Conservation (phyloP, 2,888 invertebrate genomes). For the Candidula unifasciata region DNA sequence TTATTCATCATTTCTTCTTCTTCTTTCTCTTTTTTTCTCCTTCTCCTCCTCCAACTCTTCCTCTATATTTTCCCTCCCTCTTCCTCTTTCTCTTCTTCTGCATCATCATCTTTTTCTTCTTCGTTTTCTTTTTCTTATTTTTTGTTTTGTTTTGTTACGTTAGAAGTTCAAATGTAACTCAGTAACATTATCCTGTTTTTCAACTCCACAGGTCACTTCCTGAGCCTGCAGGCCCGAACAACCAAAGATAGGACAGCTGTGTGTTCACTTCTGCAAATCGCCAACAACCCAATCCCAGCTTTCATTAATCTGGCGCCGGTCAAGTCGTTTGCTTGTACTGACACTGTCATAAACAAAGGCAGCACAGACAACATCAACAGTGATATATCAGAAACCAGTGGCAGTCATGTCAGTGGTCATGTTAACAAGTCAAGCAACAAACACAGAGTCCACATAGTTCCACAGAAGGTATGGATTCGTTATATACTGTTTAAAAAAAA, state of each 20-base stretch:
- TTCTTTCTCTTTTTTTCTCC: no score
- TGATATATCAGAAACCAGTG: slow-evolving; percentile 37
- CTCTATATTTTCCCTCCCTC: no score
- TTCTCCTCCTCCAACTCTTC: no score
- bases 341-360: slow-evolving; percentile 25
- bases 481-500: no score
- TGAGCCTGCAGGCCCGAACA: slow-evolving; percentile 66
- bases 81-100: no score
- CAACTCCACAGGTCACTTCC: slow-evolving; percentile 66
- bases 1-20: no score
- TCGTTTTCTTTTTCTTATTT: no score
- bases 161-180: no score
- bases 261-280: slow-evolving; percentile 61
- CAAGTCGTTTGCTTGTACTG: slow-evolving; percentile 58
- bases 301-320: slow-evolving; percentile 67
- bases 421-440: background rate
- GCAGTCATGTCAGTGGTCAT: slow-evolving; percentile 4
- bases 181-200: no score
- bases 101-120: no score
- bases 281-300: slow-evolving; percentile 59
- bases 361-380: slow-evolving; percentile 61
- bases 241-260: slow-evolving; percentile 65
- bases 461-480: slow-evolving; percentile 17
- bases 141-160: no score
- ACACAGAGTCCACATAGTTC: background rate